Percentiles rank a stretch among this genome's conserved stretches.
These are phyloP conservation scores for Chymomyza costata DNA, from an alignment of 1,140 invertebrate species.

Conservation along the genomic window DNA sequence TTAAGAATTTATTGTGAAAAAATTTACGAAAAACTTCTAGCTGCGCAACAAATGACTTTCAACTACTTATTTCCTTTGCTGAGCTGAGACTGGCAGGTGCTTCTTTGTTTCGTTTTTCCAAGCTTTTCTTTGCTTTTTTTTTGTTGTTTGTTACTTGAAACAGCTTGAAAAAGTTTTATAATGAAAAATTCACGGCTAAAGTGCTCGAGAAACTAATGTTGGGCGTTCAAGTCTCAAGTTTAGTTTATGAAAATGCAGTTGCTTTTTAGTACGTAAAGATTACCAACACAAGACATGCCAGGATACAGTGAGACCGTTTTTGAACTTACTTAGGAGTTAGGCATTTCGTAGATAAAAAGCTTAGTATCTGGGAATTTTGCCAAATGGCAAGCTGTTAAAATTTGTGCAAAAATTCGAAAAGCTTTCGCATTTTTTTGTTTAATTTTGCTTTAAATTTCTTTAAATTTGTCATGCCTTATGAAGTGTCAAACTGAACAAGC, in stretches of 20 bases:
- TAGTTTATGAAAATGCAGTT: constrained; percentile 40
- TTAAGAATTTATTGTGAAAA: constrained; percentile 30
- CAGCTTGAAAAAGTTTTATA: constrained; percentile 45
- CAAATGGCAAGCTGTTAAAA: too few species aligned
- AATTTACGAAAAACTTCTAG: constrained; percentile 12
- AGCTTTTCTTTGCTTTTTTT: constrained; percentile 20
- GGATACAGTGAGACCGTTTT: too few species aligned
- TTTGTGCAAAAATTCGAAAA: too few species aligned
- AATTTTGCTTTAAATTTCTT: constrained; percentile 10
- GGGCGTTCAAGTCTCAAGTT: constrained; percentile 37
- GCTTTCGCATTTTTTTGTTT: constrained; percentile 25
- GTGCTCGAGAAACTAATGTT: constrained; percentile 26
- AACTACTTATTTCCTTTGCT: constrained; percentile 42
- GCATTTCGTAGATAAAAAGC: too few species aligned
- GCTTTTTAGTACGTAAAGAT: constrained; percentile 12
- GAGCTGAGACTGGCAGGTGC: too few species aligned
- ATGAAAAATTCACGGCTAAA: constrained; percentile 55
- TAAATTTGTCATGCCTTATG: constrained; percentile 54
- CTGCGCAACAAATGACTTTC: constrained; percentile 43
- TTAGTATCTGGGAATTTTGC: too few species aligned
- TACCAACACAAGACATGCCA: constrained; percentile 2
- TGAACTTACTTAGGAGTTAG: too few species aligned
- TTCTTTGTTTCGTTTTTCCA: constrained; percentile 6
- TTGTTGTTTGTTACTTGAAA: constrained; percentile 10
- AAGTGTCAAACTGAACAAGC: constrained; percentile 52